Conservation (phyloP, 2,888 invertebrate species). For the Ectemnius continuus region DNA sequence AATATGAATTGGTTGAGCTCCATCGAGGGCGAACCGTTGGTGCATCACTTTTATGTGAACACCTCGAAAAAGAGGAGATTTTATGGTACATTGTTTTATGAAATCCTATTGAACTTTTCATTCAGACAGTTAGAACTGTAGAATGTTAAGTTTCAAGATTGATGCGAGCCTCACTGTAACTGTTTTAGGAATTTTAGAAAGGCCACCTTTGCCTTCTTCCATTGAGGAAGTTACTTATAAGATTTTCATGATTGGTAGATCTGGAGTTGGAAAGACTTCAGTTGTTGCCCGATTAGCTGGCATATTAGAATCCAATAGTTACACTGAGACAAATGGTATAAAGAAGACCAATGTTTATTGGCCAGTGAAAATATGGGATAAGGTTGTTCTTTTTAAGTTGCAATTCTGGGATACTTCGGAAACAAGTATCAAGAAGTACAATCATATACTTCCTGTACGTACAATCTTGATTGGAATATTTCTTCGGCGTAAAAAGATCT, state of each 20-base stretch:
- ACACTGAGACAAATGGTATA: constrained; percentile 79
- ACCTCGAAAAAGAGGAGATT: constrained; percentile 67
- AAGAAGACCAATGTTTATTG: constrained; percentile 80
- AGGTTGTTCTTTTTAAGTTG: constrained; percentile 80
- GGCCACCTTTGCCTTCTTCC: constrained; percentile 78
- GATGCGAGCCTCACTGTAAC: background rate
- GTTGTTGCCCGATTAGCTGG: constrained; percentile 79
- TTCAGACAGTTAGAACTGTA: no score
- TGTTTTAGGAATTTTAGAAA: constrained; percentile 79
- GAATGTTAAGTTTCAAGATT: background rate
- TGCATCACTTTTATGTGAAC: constrained; percentile 69
- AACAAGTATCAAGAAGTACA: constrained; percentile 80
- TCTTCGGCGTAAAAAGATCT: background rate
- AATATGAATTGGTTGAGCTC: constrained; percentile 70
- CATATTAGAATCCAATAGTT: constrained; percentile 70
- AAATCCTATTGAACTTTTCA: no score
- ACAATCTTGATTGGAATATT: background rate
- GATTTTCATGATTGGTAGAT: constrained; percentile 80
- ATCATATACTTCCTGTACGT: constrained; percentile 80
- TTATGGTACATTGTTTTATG: constrained; percentile 59
- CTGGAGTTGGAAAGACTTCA: constrained; percentile 80
- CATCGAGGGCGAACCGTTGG: constrained; percentile 66
- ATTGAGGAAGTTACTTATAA: constrained; percentile 81
- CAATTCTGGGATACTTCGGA: constrained; percentile 82
- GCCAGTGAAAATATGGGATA: constrained; percentile 81